phyloP scores from a whole-genome alignment of 1,140 invertebrate genomes.

The Drosophila trapezifrons region DNA sequence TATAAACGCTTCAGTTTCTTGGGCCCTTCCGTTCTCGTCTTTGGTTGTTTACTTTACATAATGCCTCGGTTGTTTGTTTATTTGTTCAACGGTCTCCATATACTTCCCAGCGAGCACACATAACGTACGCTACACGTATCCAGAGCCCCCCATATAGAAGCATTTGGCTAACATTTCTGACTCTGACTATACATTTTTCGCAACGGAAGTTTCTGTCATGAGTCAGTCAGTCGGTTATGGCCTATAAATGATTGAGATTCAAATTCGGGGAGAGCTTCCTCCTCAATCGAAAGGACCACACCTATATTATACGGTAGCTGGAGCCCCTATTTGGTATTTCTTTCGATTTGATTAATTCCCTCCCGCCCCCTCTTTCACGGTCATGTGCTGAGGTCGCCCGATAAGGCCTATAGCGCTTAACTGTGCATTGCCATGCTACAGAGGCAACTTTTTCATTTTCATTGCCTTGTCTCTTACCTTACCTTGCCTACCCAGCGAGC shows the following conservation, averaged over 20 bases:
- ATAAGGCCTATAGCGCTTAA: constrained; percentile 53
- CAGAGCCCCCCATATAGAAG: constrained; percentile 24
- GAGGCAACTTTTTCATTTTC: constrained; percentile 29
- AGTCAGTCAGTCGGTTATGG: constrained; percentile 48
- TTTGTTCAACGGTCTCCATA: constrained; percentile 68
- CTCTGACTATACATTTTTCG: constrained; percentile 56
- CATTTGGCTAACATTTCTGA: constrained; percentile 50
- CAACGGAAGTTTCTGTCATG: constrained; percentile 78
- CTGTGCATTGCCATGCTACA: constrained; percentile 47
- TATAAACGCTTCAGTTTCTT: constrained; percentile 68
- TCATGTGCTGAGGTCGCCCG: constrained; percentile 61
- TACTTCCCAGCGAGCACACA: constrained; percentile 36
- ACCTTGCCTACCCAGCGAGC: constrained; percentile 18
- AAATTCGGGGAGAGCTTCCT: constrained; percentile 22
- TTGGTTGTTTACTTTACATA: constrained; percentile 66
- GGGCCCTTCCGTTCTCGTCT: constrained; percentile 44
- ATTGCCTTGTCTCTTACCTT: constrained; percentile 19
- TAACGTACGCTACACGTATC: constrained; percentile 5
- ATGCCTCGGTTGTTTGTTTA: constrained; percentile 56
- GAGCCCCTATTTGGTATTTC: constrained; percentile 16
- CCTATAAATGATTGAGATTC: constrained; percentile 50
- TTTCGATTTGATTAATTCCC: constrained; percentile 61
- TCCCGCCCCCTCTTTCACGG: constrained; percentile 47
- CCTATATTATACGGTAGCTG: constrained; percentile 11
- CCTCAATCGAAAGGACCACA: constrained; percentile 35